Base-by-base conservation (phyloP, 2,113 vertebrate species). In the Eretmochelys imbricata region DNA sequence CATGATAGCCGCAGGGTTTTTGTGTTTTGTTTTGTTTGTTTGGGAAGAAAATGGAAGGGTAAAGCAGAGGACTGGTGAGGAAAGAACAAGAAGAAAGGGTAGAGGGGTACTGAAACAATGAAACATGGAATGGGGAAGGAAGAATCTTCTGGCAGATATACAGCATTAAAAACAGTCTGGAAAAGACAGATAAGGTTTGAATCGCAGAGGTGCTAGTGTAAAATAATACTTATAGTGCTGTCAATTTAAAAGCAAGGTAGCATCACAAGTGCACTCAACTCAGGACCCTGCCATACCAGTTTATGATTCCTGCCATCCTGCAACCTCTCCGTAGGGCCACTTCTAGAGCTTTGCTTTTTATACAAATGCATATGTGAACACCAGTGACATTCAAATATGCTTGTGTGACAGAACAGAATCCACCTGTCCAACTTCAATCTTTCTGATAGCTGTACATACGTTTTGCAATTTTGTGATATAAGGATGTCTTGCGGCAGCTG, bases 201-300 rank as follows among this genome's bases (percentile, higher is more conserved):
- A 85, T 51, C 85, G 50, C 69, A 51, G 54, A 59, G n/a, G 31
- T 49, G 1, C 3, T 1, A 0, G 3, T 2, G 27, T 48, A 17
- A 6, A 2, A 2, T 4, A 0, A 4, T 53, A 6, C 51, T 62
- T 0, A 14, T 0, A 1, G 0, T 17, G 0, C 2, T n/a, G 53
- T 1, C 55, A 5, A 31, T 1, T 2, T 27, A 53, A 65, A 78
- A 57, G 38, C 0, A 1, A 38, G 38, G 25, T n/a, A 29, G 65
- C 38, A 65, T 1, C 8, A 85, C 84, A 65, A 22, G n/a, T 4
- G 51, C 5, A 0, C 27, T 51, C 65, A 17, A 0, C 24, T 51
- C 65, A 17, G 51, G 25, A 91, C 76, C 54, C n/a, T 6, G 1
- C 3, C 27, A 0, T 12, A 46, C 85, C 2, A 1, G 10, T 17